Conservation (phyloP, 2,888 invertebrate genomes). For the Dolichopus griseipennis region DNA sequence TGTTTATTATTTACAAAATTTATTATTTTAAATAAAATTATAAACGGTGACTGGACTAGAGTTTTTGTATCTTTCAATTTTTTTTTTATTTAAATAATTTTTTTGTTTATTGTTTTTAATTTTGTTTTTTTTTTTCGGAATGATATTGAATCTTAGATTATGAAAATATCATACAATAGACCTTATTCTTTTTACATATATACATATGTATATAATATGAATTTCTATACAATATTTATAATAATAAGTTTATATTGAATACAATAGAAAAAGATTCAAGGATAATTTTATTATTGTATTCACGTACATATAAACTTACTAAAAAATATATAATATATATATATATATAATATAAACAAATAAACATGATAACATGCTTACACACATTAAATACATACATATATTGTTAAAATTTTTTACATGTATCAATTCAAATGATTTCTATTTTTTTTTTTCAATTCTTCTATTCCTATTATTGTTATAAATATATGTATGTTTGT, state of each 20-base stretch:
- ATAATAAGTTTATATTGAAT: too few relatives aligned
- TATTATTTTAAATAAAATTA: background rate
- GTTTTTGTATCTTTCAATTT: background rate
- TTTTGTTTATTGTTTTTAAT: background rate
- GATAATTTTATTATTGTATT: background rate
- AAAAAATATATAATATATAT: too few relatives aligned
- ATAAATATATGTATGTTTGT: background rate
- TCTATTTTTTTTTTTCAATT: background rate
- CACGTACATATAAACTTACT: background rate
- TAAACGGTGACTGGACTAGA: background rate
- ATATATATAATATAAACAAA: too few relatives aligned
- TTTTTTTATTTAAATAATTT: background rate
- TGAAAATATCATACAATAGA: background rate
- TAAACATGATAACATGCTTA: too few relatives aligned
- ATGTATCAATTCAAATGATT: background rate
- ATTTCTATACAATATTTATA: too few relatives aligned
- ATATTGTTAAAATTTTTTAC: background rate
- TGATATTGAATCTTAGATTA: background rate
- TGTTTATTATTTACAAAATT: background rate
- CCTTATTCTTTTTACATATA: too few relatives aligned
- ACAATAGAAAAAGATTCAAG: background rate
- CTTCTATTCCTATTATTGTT: background rate
- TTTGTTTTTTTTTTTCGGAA: background rate
- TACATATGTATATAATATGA: too few relatives aligned
- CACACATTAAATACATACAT: too few relatives aligned